Conservation (phyloP, 2,888 invertebrate genomes). For the Andrena fulva region DNA sequence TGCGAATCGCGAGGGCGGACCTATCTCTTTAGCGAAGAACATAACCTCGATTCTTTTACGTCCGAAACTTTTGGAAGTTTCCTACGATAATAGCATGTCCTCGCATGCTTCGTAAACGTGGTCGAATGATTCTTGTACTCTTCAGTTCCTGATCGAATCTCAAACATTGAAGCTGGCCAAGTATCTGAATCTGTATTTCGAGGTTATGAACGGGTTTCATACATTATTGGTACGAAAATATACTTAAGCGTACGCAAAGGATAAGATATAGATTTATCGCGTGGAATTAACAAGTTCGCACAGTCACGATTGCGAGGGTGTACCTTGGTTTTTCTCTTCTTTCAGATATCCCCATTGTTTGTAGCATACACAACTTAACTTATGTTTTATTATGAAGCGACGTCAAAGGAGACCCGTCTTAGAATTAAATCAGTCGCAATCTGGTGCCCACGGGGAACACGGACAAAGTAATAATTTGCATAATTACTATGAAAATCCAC, state of each 20-base stretch:
- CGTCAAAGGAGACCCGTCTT: constrained; percentile 80
- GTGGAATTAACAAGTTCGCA: background rate
- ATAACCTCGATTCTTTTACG: constrained; percentile 37
- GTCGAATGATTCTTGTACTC: background rate
- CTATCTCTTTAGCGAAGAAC: background rate
- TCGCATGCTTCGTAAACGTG: constrained; percentile 15
- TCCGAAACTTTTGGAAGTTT: background rate
- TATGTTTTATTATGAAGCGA: constrained; percentile 77
- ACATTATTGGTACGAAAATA: constrained; percentile 24
- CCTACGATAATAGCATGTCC: constrained; percentile 2
- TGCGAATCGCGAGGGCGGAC: background rate
- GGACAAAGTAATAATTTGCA: constrained; percentile 74
- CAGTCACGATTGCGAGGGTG: background rate
- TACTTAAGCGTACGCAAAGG: constrained; percentile 25
- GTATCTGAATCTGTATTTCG: background rate
- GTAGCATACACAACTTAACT: constrained; percentile 26
- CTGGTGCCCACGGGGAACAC: constrained; percentile 74
- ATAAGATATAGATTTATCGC: background rate
- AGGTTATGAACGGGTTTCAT: constrained; percentile 51
- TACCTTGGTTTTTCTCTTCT: constrained; percentile 8
- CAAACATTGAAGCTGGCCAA: background rate
- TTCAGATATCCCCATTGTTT: constrained; percentile 18
- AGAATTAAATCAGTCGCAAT: constrained; percentile 78
- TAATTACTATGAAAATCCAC: background rate
- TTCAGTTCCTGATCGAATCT: background rate